Base-by-base conservation (phyloP, 1,140 invertebrate genomes). In the Lucilia sericata region DNA sequence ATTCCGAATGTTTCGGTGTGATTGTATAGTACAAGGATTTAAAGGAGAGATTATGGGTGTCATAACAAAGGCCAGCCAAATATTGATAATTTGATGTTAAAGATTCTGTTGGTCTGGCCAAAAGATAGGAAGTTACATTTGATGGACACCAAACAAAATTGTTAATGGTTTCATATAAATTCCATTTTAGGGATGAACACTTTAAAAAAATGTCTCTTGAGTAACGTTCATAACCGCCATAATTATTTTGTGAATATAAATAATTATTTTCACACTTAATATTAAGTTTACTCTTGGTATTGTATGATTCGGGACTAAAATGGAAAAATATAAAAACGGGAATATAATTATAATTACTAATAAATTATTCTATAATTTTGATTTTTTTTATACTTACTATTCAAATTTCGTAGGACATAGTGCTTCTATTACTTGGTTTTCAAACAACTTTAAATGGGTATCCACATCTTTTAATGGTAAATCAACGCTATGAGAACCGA, bases 141-240 rank as follows among this genome's bases (percentile, higher is more conserved):
- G 7, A 12, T 47, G 10, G 13, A 47, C 75, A 78, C 75, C 75
- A 78, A 0, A n/a, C 7, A n/a, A 42, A 78, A 9, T 42, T 17
- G 3, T n/a, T 4, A n/a, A 17, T 4, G 17, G 42, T 42, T 78
- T 78, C 75, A 47, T 78, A 78, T n/a, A 78, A 19, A 47, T 78
- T 78, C 75, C 75, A 78, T 78, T 78, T 78, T 19, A 78, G 0
- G 5, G 75, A 21, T 10, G 65, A 19, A 70, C 65, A 70, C 2
- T 25, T n/a, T 0, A 21, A 70, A 25, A 2, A 25, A 0, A 55
- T 55, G 14, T 17, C 13, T 3, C 42, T 42, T 0, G 51, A 17
- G 51, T 55, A 12, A 7, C 42, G 0, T 10, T 10, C 10, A 42
- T 42, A 55, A 17, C 14, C 13, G 1, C 17, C 12, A 17, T 55